Conservation (phyloP, 53 echinoderm and acorn worm genomes). For the Echinometra lucunter region DNA sequence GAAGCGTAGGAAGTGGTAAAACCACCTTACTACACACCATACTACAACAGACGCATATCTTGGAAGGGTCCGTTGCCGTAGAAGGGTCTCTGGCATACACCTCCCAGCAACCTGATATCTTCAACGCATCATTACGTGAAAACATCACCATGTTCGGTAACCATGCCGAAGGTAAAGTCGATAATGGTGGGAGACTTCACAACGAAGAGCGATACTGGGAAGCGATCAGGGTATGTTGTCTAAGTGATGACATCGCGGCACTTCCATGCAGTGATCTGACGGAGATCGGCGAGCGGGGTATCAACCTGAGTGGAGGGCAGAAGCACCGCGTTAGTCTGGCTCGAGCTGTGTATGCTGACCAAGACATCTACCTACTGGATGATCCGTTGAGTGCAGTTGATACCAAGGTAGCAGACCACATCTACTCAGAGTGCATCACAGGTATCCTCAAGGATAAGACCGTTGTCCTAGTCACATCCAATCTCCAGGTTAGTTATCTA, state of each 20-base stretch:
- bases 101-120: conserved; percentile 61
- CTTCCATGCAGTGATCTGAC: conserved; percentile 73
- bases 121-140: conserved; percentile 61
- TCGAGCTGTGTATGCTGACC: conserved; percentile 50
- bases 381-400: conserved; percentile 84
- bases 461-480: conserved; percentile 79
- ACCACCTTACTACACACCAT: conserved; percentile 58
- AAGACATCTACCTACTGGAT: conserved; percentile 74
- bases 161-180: not conserved
- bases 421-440: conserved; percentile 77
- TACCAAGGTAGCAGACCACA: conserved; percentile 66
- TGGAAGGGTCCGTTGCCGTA: conserved; percentile 57
- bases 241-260: conserved; percentile 65
- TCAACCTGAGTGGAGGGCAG: conserved; percentile 43
- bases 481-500: conserved; percentile 83
- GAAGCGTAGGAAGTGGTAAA: conserved; percentile 66
- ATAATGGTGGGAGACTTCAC: not conserved
- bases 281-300: conserved; percentile 72
- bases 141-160: conserved; percentile 66
- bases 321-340: conserved; percentile 34
- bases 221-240: conserved; percentile 48
- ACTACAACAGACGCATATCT: conserved; percentile 30
- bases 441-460: conserved; percentile 79
- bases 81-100: conserved; percentile 59
- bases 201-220: not conserved